Evolutionary conservation across 2,888 invertebrate species (phyloP).

Genomic region (Ectemnius cavifrons): DNA sequence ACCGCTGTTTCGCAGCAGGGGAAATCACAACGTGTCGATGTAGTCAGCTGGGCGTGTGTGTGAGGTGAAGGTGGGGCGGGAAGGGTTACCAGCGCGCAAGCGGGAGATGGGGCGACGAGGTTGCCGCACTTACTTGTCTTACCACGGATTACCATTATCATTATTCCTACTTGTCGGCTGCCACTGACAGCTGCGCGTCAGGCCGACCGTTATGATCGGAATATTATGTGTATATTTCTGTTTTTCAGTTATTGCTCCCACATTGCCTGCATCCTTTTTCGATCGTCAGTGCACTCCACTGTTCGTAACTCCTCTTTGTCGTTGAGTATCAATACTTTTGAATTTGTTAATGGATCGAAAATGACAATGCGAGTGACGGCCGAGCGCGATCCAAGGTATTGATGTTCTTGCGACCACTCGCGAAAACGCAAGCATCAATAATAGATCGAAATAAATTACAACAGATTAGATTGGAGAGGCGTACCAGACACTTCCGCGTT

Average conservation of each 20-base stretch:
- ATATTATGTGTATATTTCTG: conserved; percentile 38
- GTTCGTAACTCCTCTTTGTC: too few relatives aligned
- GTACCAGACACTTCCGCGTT: conserved; percentile 25
- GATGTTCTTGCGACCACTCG: too few relatives aligned
- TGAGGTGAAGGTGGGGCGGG: conserved; percentile 49
- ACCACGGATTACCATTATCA: conserved; percentile 73
- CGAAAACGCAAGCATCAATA: not conserved
- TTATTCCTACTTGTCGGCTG: conserved; percentile 67
- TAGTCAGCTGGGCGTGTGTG: conserved; percentile 16
- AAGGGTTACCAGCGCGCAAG: conserved; percentile 35
- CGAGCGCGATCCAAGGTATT: too few relatives aligned
- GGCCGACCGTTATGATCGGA: conserved; percentile 57
- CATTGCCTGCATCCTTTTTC: conserved; percentile 30
- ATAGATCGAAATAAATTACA: too few relatives aligned
- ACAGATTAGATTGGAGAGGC: too few relatives aligned
- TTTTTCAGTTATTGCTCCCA: not conserved
- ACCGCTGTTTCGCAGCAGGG: conserved; percentile 37
- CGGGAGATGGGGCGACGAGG: conserved; percentile 54
- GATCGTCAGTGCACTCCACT: too few relatives aligned
- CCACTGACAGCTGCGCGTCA: conserved; percentile 60
- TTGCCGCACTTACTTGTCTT: conserved; percentile 72
- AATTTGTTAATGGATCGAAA: too few relatives aligned
- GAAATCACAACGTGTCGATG: conserved; percentile 52
- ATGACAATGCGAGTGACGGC: too few relatives aligned
- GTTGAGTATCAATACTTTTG: not conserved